These are phyloP conservation scores for Trachelipus rathkii DNA, from an alignment of 1,140 invertebrate genomes.

Conservation along the genomic window DNA sequence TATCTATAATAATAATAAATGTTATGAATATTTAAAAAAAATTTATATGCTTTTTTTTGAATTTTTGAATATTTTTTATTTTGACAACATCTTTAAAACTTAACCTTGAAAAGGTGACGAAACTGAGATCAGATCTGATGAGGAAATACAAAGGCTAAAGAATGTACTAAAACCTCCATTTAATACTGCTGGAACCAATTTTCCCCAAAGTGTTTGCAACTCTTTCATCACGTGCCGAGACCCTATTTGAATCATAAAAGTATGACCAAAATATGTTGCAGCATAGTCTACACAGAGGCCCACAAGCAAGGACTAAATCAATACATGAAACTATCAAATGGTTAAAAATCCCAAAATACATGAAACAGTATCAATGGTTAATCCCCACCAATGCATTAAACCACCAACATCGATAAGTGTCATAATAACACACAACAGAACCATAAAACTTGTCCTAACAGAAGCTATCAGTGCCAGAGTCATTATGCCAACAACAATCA, in stretches of 20 bases:
- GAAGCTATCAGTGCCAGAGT: conserved; percentile 76
- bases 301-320: conserved; percentile 72
- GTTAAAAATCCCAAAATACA: too few relatives aligned
- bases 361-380: conserved; percentile 80
- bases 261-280: conserved; percentile 78
- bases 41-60: too few relatives aligned
- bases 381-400: conserved; percentile 74
- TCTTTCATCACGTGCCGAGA: conserved; percentile 59
- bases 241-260: conserved; percentile 63
- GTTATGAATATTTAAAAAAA: too few relatives aligned
- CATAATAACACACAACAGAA: conserved; percentile 69
- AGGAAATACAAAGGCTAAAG: conserved; percentile 69
- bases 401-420: conserved; percentile 74
- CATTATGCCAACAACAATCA: conserved; percentile 74
- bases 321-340: too few relatives aligned
- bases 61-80: too few relatives aligned
- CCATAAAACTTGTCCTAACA: conserved; percentile 63
- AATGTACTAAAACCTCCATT: conserved; percentile 75
- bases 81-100: neutral
- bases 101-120: conserved; percentile 72
- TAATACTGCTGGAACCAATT: conserved; percentile 73
- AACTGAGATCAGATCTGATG: conserved; percentile 70
- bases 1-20: too few relatives aligned
- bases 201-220: conserved; percentile 65
- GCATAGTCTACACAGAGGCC: conserved; percentile 85